Evolutionary conservation across 2,888 invertebrate genomes (phyloP), one percentile per base, ranked within the genome.

Genomic region (Cyaniris semiargus): DNA sequence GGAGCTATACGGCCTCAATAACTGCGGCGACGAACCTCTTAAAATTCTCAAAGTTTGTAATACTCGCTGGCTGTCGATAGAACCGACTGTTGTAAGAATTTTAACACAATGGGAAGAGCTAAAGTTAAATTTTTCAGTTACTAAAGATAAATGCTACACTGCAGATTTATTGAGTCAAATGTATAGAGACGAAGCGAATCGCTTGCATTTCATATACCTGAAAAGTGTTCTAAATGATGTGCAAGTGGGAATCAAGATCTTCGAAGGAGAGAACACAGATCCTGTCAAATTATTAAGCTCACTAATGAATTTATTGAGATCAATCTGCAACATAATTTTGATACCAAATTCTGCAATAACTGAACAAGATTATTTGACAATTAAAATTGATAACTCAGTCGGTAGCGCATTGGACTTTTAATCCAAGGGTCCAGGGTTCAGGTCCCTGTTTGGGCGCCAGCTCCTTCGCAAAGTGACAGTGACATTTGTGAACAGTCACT

Each of bases 161-260:
- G 72, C 72, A 44, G n/a, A 72, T 38, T 44, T 72, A 44, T 44
- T 44, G 44, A 2, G 44, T 44, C 21, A 10, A 44, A 72, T 72
- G 44, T 44, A 44, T 21, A 44, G 34, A 10, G 38, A 72, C 21
- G 21, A 72, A 7, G 8, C n/a, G 34, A 72, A 72, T 44, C 44
- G 44, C 21, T 18, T 72, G 44, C 44, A 72, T 72, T 72, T 72
- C 21, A 34, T 72, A 72, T 76, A 53, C 71, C 71, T 76, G 31
- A 76, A 53, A 48, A 76, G 48, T 53, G 71, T 82, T 21, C 66
- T 80, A 31, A 79, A 78, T 77, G 79, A 80, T 31, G 76, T 79
- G 10, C 80, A 81, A 78, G 78, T 76, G 23, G 78, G 38, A 60
- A 72, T 80, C 6, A 82, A 82, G 31, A 79, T 34, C 6, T 79